Evolutionary conservation across 2,888 invertebrate genomes (phyloP).

Genomic region (Junonia oenone): DNA sequence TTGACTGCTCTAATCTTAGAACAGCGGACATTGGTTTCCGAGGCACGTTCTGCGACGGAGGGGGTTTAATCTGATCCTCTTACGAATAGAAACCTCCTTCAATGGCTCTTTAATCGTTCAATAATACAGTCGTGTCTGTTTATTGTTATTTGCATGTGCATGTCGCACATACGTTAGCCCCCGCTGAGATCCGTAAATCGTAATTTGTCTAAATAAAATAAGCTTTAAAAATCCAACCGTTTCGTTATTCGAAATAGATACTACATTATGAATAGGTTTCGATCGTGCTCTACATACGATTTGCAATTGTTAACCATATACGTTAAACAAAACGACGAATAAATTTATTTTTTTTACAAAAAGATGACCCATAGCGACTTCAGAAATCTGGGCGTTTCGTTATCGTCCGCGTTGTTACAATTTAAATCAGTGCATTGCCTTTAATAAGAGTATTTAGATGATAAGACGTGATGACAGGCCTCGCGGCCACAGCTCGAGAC

Average conservation of each 20-base stretch:
- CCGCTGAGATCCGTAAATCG: conserved; percentile 19
- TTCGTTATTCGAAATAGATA: conserved; percentile 13
- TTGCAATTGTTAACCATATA: neutral
- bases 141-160: conserved; percentile 41
- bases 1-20: conserved; percentile 70
- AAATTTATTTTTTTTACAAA: neutral
- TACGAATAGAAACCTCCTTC: conserved; percentile 46
- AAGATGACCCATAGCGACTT: conserved; percentile 21
- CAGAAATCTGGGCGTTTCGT: conserved; percentile 42
- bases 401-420: conserved; percentile 48
- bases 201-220: conserved; percentile 16
- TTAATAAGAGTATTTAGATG: conserved; percentile 69
- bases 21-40: conserved; percentile 60
- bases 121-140: conserved; percentile 61
- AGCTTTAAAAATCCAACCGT: neutral
- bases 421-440: conserved; percentile 54
- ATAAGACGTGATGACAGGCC: conserved; percentile 74
- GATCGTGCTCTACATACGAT: conserved; percentile 9
- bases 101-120: conserved; percentile 58
- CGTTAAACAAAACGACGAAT: too few relatives aligned
- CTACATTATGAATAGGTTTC: conserved; percentile 13
- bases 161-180: conserved; percentile 19
- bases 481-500: conserved; percentile 55
- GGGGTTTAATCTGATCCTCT: conserved; percentile 60
- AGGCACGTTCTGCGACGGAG: conserved; percentile 69